These are phyloP conservation scores for Sinocyclocheilus anophthalmus DNA, from an alignment of 2,113 vertebrate species.

Conservation along the genomic window DNA sequence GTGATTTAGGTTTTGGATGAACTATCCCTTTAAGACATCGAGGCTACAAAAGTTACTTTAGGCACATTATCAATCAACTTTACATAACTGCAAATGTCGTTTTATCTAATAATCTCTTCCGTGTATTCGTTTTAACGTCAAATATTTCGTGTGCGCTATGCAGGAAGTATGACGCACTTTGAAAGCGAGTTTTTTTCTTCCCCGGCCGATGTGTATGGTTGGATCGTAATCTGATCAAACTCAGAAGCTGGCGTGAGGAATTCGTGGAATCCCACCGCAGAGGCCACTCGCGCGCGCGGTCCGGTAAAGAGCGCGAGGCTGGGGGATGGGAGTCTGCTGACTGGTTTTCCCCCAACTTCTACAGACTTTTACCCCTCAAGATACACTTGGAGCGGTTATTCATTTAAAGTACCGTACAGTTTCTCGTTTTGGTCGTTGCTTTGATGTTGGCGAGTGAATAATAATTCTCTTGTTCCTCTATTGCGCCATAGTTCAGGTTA, in stretches of 20 bases:
- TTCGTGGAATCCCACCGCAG: conserved; percentile 38
- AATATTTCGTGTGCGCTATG: not conserved
- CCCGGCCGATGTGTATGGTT: not conserved
- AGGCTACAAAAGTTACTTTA: not conserved
- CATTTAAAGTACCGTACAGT: not conserved
- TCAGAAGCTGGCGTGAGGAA: conserved; percentile 12
- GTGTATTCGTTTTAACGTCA: not conserved
- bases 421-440: not conserved
- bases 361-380: not conserved
- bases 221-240: not conserved
- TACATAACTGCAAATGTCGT: not conserved
- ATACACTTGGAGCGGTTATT: not conserved
- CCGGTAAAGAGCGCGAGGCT: conserved; percentile 31
- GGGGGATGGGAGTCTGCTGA: conserved; percentile 39
- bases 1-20: not conserved
- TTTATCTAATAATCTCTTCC: not conserved
- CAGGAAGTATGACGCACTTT: not conserved
- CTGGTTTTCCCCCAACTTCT: not conserved
- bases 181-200: not conserved
- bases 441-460: not conserved
- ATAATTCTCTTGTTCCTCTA: not conserved
- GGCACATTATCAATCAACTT: not conserved
- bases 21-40: not conserved
- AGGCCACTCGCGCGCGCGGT: conserved; percentile 36
- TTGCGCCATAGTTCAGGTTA: conserved; percentile 9